These are phyloP conservation scores for Pantherophis guttatus DNA, from an alignment of 2,113 vertebrate genomes.

Conservation along the genomic window DNA sequence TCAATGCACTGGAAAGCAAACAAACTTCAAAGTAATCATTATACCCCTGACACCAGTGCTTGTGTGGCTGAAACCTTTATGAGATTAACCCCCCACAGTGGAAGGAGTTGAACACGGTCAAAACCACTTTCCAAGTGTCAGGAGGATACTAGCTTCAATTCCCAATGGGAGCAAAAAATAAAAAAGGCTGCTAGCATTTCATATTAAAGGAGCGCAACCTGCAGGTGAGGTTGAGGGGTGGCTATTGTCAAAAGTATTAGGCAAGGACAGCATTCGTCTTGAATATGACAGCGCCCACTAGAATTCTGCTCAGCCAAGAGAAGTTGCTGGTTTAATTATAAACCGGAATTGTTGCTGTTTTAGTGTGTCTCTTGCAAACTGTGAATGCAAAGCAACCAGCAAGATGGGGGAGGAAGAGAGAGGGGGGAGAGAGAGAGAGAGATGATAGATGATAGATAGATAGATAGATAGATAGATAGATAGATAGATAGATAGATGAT, in stretches of 20 bases:
- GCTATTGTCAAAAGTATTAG: neutral
- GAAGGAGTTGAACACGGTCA: slow-evolving; percentile 71
- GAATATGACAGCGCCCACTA: slow-evolving; percentile 9
- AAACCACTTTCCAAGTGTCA: slow-evolving; percentile 72
- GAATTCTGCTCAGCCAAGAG: neutral
- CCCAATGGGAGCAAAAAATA: slow-evolving; percentile 45
- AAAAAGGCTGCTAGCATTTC: slow-evolving; percentile 44
- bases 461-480: too few relatives aligned
- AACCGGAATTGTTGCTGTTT: neutral
- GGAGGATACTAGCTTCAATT: slow-evolving; percentile 66
- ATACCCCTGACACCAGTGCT: slow-evolving; percentile 78
- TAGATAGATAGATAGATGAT: too few relatives aligned
- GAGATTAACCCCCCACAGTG: slow-evolving; percentile 77
- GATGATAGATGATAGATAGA: too few relatives aligned
- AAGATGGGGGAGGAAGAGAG: neutral
- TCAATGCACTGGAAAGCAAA: slow-evolving; percentile 80
- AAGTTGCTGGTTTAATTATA: slow-evolving; percentile 25
- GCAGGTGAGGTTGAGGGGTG: neutral
- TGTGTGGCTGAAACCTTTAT: slow-evolving; percentile 80
- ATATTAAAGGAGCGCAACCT: slow-evolving; percentile 40
- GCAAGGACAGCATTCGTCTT: neutral
- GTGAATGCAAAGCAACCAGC: neutral
- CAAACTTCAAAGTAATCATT: slow-evolving; percentile 85
- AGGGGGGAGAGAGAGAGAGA: fast-evolving
- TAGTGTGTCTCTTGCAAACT: neutral